These are phyloP conservation scores for Dinothrombium tinctorium DNA, from an alignment of 1,140 invertebrate genomes.

Conservation along the genomic window DNA sequence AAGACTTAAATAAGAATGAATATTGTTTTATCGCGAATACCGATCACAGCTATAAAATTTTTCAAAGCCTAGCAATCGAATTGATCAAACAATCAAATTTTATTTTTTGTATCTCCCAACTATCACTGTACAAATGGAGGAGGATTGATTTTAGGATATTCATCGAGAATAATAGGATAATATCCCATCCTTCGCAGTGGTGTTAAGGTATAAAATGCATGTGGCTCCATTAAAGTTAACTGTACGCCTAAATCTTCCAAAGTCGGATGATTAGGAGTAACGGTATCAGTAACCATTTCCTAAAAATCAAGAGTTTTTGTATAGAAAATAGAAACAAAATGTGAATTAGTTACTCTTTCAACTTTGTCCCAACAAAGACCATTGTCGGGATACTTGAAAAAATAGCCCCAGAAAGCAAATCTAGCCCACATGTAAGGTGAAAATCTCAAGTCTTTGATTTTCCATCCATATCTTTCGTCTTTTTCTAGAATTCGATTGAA, in stretches of 20 bases:
- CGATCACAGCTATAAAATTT: too few relatives aligned
- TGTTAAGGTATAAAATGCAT: too few relatives aligned
- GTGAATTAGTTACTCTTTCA: constrained; percentile 36
- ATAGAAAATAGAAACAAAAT: neutral
- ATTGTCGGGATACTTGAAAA: constrained; percentile 2
- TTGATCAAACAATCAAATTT: too few relatives aligned
- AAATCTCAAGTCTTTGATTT: constrained; percentile 38
- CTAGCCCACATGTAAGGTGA: constrained; percentile 34
- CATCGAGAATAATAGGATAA: too few relatives aligned
- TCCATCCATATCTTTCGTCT: constrained; percentile 31
- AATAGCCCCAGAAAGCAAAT: neutral
- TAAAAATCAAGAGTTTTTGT: constrained; percentile 19
- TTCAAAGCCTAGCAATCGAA: too few relatives aligned
- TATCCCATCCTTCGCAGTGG: too few relatives aligned
- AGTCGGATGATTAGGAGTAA: constrained; percentile 37
- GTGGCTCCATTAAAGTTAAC: constrained; percentile 24
- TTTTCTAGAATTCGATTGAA: constrained; percentile 44
- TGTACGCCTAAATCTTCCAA: constrained; percentile 64
- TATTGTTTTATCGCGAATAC: too few relatives aligned
- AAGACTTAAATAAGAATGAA: too few relatives aligned
- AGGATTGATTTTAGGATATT: too few relatives aligned
- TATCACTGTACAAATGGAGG: too few relatives aligned
- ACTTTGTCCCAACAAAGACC: constrained; percentile 39
- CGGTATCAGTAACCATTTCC: constrained; percentile 46
- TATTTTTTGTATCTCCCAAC: too few relatives aligned